phyloP scores from a whole-genome alignment of 2,113 vertebrate genomes.

The Leucopternis melanops region DNA sequence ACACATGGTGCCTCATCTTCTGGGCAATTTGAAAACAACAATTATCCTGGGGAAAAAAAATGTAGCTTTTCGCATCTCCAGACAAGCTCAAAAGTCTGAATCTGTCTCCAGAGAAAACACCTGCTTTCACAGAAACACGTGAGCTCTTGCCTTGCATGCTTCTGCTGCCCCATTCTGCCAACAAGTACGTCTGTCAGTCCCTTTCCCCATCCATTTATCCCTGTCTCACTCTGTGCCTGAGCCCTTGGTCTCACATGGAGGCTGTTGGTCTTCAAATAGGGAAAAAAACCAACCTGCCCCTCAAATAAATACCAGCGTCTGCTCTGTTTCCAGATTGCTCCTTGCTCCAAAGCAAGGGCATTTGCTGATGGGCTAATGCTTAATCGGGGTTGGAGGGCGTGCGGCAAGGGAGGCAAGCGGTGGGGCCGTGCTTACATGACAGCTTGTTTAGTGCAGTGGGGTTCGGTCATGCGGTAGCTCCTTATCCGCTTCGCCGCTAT shows the following conservation, averaged over 20 bases:
- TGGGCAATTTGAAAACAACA: neutral
- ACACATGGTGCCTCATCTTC: neutral
- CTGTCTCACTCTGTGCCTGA: neutral
- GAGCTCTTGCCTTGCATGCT: accelerated
- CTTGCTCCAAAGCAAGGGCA: neutral
- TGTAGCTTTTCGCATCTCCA: neutral
- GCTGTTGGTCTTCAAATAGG: neutral
- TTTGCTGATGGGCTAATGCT: neutral
- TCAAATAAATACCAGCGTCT: neutral
- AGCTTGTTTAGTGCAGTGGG: neutral
- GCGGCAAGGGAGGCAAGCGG: accelerated
- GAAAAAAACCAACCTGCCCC: neutral
- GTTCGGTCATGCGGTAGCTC: neutral
- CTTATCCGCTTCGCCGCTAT: neutral
- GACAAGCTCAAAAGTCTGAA: neutral
- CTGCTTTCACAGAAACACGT: neutral
- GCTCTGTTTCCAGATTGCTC: neutral
- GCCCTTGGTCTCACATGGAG: neutral
- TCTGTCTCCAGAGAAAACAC: neutral
- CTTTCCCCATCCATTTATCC: neutral
- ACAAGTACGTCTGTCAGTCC: accelerated
- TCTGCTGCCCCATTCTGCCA: neutral
- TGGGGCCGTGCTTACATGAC: neutral
- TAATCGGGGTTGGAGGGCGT: accelerated
- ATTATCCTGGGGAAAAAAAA: neutral